Evolutionary conservation across 1,140 invertebrate genomes (phyloP).

Genomic region (Aphelenchoides besseyi): DNA sequence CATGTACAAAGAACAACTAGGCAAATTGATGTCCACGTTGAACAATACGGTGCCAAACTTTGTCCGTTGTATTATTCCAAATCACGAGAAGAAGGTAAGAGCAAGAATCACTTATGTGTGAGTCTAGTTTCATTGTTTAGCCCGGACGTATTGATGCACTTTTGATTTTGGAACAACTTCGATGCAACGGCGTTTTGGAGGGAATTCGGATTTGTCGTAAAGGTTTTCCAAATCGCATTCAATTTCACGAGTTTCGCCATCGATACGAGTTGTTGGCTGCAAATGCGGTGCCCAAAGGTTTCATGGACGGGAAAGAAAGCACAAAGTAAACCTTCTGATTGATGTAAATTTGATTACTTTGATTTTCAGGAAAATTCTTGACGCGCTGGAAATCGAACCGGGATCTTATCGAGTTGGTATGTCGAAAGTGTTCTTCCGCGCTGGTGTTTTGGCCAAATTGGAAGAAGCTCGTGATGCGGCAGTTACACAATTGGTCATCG

Average conservation of each 20-base stretch:
- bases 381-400: slow-evolving; percentile 87
- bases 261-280: slow-evolving; percentile 92
- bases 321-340: slow-evolving; percentile 73
- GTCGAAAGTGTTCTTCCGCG: slow-evolving; percentile 96
- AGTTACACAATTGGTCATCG: slow-evolving; percentile 93
- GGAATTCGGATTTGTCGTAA: slow-evolving; percentile 98
- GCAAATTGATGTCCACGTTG: slow-evolving; percentile 91
- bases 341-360: neutral
- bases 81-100: slow-evolving; percentile 86
- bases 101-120: neutral
- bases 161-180: slow-evolving; percentile 88
- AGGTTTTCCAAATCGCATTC: slow-evolving; percentile 83
- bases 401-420: slow-evolving; percentile 95
- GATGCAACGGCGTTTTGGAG: slow-evolving; percentile 98
- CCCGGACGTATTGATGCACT: slow-evolving; percentile 95
- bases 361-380: slow-evolving; percentile 68
- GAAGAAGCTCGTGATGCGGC: slow-evolving; percentile 99
- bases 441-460: slow-evolving; percentile 92
- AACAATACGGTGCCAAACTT: slow-evolving; percentile 98
- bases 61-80: slow-evolving; percentile 98
- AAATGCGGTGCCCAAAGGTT: slow-evolving; percentile 94
- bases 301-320: slow-evolving; percentile 99
- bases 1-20: slow-evolving; percentile 95
- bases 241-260: slow-evolving; percentile 76
- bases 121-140: slow-evolving; percentile 51